Evolutionary conservation across 2,113 vertebrate species (phyloP).

Genomic region (Lepus timidus): DNA sequence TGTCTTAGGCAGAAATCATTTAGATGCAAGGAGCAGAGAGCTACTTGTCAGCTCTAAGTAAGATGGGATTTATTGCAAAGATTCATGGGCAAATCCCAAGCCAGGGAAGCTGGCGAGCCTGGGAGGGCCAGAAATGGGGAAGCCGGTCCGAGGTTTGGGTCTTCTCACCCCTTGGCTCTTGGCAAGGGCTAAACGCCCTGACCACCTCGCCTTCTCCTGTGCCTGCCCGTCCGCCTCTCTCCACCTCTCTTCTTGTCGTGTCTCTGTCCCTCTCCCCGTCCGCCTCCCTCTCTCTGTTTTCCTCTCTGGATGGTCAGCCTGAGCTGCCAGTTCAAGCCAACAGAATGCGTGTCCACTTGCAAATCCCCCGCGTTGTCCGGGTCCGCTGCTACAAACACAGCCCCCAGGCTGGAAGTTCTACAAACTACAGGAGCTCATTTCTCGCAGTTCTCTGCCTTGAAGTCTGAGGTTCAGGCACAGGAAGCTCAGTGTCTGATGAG

Average conservation of each 20-base stretch:
- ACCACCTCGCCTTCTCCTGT: background rate
- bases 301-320: background rate
- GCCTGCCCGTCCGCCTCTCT: background rate
- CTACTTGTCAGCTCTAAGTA: background rate
- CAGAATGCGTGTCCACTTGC: background rate
- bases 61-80: background rate
- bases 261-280: background rate
- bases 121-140: background rate
- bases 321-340: background rate
- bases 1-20: conserved; percentile 39
- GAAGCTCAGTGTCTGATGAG: background rate
- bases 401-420: too few species aligned
- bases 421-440: background rate
- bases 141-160: background rate
- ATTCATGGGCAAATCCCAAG: background rate
- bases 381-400: background rate
- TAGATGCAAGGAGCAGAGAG: conserved; percentile 15
- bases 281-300: background rate
- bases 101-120: too few species aligned
- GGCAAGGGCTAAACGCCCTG: background rate
- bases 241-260: background rate
- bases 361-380: background rate
- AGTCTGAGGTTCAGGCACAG: background rate
- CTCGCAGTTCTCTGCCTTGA: background rate
- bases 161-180: background rate